Evolutionary conservation across 2,888 invertebrate genomes (phyloP).

Genomic region (Tryphoninae sp.): DNA sequence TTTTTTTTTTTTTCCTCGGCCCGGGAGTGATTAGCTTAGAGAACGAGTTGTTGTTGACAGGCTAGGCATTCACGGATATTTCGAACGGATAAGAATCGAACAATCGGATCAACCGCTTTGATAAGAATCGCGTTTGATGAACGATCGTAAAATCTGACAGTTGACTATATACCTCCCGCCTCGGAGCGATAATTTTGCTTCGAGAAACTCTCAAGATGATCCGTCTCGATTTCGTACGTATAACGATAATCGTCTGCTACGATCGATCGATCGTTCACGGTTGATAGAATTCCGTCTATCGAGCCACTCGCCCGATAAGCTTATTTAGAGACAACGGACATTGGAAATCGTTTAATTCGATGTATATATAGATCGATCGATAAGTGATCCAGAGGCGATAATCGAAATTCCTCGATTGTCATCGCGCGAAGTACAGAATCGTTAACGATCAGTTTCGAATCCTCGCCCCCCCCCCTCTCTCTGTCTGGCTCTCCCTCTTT

Average conservation of each 20-base stretch:
- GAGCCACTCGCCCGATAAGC: background rate
- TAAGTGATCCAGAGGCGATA: conserved; percentile 56
- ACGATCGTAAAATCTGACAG: conserved; percentile 51
- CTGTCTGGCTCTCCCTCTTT: no score
- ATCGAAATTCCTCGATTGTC: conserved; percentile 60
- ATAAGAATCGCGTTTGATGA: conserved; percentile 27
- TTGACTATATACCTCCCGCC: background rate
- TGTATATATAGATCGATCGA: conserved; percentile 19
- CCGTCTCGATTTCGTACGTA: no score
- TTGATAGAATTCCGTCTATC: background rate
- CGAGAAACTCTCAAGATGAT: no score
- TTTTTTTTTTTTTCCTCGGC: no score
- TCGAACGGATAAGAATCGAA: conserved; percentile 19
- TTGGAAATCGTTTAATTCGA: conserved; percentile 30
- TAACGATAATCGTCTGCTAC: background rate
- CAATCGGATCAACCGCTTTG: conserved; percentile 37
- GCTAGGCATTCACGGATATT: no score
- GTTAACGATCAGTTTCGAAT: conserved; percentile 44
- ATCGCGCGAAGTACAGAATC: conserved; percentile 37
- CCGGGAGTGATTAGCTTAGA: no score
- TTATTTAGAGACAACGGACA: background rate
- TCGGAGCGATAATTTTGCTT: conserved; percentile 3
- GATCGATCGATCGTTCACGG: conserved; percentile 6
- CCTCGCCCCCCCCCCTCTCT: background rate
- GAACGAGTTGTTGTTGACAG: no score